These are phyloP conservation scores for Struthidea cinerea DNA, from an alignment of 2,113 vertebrate genomes.

Conservation along the genomic window DNA sequence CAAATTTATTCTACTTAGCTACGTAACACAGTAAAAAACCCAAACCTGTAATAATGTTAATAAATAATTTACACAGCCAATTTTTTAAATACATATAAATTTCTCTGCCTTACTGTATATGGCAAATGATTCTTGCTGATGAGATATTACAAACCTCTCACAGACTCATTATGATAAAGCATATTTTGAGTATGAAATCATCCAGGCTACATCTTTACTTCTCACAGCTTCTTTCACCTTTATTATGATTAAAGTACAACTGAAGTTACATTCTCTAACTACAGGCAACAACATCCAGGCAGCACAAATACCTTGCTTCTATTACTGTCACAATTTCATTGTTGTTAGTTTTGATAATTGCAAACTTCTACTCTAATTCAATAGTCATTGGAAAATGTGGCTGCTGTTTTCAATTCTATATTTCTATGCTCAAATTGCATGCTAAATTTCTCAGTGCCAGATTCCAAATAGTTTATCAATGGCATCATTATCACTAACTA, in stretches of 20 bases:
- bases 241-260: background rate
- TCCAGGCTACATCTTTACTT: background rate
- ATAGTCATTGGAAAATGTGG: background rate
- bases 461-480: constrained; percentile 24
- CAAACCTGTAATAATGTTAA: background rate
- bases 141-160: background rate
- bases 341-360: background rate
- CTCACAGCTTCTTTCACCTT: background rate
- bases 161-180: background rate
- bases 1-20: background rate
- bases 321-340: background rate
- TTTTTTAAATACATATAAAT: background rate
- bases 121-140: background rate
- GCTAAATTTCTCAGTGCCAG: background rate
- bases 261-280: background rate
- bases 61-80: background rate
- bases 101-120: background rate
- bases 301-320: background rate
- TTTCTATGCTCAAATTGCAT: background rate
- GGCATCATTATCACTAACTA: background rate
- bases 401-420: background rate
- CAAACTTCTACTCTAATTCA: background rate
- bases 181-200: background rate
- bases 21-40: background rate
- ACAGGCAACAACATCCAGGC: background rate